Base-by-base conservation (phyloP, 2,113 vertebrate genomes). In the Tauraco erythrolophus region DNA sequence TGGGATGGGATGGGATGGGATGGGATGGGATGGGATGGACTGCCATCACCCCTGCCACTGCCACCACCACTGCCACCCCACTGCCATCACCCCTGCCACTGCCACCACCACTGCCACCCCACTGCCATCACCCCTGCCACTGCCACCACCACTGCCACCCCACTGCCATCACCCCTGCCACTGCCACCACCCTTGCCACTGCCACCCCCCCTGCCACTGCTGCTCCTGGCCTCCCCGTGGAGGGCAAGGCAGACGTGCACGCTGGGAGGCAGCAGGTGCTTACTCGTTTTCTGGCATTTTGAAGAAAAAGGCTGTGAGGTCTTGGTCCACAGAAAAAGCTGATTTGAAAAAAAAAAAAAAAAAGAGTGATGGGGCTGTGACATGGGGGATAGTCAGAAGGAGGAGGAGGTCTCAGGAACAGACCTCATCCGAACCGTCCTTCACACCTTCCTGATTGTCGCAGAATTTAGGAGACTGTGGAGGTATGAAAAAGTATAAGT, bases 241-340 rank as follows among this genome's bases (percentile, higher is more conserved):
- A 28, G 51, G 58, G 14, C 16, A 25, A 13, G 45, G 54, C 61
- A 39, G 33, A 13, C 0, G 11, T 10, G 25, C 23, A 2, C n/a
- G 18, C 85, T 54, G n/a, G 31, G 35, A 81, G 58, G 66, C 61
- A 60, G 87, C 33, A 23, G 61, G 54, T 1, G 0, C 46, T 54
- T n/a, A 3, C 24, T 23, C 4, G 0, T 4, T 83, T 69, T 48
- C 39, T 18, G 56, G 25, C 39, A 15, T 69, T n/a, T 45, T 48
- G 62, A 61, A 69, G 71, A n/a, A 60, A 76, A 84, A 48, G 13
- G 17, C 54, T 54, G 15, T 14, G 16, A 66, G 33, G n/a, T n/a
- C n/a, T n/a, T n/a, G n/a, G n/a, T n/a, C n/a, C n/a, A n/a, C n/a
- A n/a, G n/a, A n/a, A n/a, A n/a, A n/a, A n/a, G n/a, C n/a, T n/a